Evolutionary conservation across 92 coral and sea anemone genomes (phyloP).

Genomic region (Porites evermanni): DNA sequence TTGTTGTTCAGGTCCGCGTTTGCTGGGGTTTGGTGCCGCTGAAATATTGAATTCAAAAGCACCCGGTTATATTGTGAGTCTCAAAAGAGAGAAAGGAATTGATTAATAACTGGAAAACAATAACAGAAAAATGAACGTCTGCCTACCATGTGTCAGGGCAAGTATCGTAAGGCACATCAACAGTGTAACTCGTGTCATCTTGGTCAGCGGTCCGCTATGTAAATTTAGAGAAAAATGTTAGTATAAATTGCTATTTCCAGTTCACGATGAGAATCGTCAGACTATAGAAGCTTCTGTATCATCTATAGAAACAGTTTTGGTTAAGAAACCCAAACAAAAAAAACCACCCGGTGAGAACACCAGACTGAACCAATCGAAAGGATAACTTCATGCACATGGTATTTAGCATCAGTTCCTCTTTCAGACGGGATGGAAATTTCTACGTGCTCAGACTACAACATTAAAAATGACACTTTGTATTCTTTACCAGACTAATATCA

Average conservation of each 20-base stretch:
- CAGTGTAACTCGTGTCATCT: conserved; percentile 67
- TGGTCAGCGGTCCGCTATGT: conserved; percentile 63
- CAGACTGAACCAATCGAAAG: no score
- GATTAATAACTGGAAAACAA: not conserved
- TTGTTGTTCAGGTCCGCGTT: conserved; percentile 43
- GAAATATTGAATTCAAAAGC: not conserved
- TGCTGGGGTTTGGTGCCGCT: conserved; percentile 57
- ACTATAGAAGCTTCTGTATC: no score
- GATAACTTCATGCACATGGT: no score
- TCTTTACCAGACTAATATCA: no score
- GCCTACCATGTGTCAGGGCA: conserved; percentile 60
- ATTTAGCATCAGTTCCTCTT: no score
- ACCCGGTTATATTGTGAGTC: not conserved
- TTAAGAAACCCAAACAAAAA: no score
- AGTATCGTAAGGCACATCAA: conserved; percentile 66
- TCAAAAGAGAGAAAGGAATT: not conserved
- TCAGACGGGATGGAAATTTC: no score
- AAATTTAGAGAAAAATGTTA: not conserved
- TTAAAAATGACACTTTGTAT: no score
- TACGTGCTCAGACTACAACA: no score
- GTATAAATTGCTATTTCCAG: not conserved
- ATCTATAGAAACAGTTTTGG: no score
- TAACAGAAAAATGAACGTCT: not conserved
- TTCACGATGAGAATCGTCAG: no score
- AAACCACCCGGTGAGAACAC: no score